These are phyloP conservation scores for Tetramorium simillimum DNA, from an alignment of 1,140 invertebrate genomes.

Conservation along the genomic window DNA sequence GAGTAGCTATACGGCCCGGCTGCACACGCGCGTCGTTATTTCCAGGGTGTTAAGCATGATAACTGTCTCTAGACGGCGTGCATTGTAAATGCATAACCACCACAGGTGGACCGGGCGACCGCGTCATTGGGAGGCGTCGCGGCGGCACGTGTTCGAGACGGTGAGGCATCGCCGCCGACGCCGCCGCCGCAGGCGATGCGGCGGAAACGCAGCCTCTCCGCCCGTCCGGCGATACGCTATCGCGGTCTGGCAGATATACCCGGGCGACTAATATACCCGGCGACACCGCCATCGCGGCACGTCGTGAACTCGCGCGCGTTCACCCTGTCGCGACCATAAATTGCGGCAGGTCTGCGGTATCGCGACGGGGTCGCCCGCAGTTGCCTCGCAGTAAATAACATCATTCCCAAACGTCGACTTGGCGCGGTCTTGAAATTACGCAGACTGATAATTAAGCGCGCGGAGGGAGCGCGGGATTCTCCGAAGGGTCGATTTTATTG, in stretches of 20 bases:
- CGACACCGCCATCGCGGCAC: slow-evolving; percentile 22
- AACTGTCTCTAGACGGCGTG: background rate
- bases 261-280: slow-evolving; percentile 37
- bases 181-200: background rate
- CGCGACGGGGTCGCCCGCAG: slow-evolving; percentile 28
- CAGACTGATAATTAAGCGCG: slow-evolving; percentile 4
- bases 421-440: slow-evolving; percentile 33
- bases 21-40: background rate
- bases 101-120: background rate
- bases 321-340: slow-evolving; percentile 48
- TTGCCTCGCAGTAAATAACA: slow-evolving; percentile 47
- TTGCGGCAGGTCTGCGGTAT: slow-evolving; percentile 42
- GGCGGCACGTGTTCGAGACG: slow-evolving; percentile 37
- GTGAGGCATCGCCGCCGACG: slow-evolving; percentile 38
- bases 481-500: background rate
- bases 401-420: slow-evolving; percentile 50
- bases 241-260: slow-evolving; percentile 42
- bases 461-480: background rate
- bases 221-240: slow-evolving; percentile 34
- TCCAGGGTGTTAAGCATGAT: background rate
- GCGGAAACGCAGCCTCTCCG: slow-evolving; percentile 22
- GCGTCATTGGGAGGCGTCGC: slow-evolving; percentile 1
- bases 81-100: slow-evolving; percentile 13
- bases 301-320: slow-evolving; percentile 34
- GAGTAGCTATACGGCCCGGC: background rate